Conservation (phyloP, 2,113 vertebrate species). For the Piaya cayana region DNA sequence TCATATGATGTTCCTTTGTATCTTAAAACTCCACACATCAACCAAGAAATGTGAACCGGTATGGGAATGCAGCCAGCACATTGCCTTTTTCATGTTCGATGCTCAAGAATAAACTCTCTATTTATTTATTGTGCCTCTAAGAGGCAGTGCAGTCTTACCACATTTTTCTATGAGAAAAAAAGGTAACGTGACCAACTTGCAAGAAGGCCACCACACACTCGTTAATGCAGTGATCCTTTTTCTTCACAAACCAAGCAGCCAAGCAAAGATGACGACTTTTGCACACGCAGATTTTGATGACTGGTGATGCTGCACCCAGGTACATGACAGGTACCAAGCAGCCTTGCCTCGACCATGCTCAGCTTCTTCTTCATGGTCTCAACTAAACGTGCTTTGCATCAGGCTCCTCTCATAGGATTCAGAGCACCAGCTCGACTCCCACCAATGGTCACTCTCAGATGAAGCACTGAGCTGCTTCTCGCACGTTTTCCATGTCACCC, state of each 20-base stretch:
- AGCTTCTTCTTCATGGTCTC: rapidly evolving
- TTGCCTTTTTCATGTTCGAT: not conserved
- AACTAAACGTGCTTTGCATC: not conserved
- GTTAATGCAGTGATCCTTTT: not conserved
- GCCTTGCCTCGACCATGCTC: not conserved
- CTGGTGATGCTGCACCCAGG: not conserved
- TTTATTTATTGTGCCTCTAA: not conserved
- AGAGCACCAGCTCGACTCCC: not conserved
- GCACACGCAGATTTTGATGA: rapidly evolving
- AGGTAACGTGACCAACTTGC: not conserved
- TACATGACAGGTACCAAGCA: not conserved
- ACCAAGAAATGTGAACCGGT: not conserved
- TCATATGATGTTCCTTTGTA: not conserved
- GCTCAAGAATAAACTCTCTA: not conserved
- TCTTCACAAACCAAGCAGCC: not conserved
- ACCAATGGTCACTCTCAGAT: not conserved
- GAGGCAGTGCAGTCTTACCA: rapidly evolving
- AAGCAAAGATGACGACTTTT: not conserved
- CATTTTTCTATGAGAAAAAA: not conserved
- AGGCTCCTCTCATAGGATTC: not conserved
- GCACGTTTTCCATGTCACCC: not conserved
- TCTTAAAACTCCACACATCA: not conserved
- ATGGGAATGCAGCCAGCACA: not conserved
- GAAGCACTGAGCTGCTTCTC: not conserved
- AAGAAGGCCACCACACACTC: not conserved